A percentile compares a stretch with the other conserved stretches of the same genome.
Evolutionary conservation across 2,888 invertebrate species (phyloP).

Genomic region (Lasioglossum malachurum): DNA sequence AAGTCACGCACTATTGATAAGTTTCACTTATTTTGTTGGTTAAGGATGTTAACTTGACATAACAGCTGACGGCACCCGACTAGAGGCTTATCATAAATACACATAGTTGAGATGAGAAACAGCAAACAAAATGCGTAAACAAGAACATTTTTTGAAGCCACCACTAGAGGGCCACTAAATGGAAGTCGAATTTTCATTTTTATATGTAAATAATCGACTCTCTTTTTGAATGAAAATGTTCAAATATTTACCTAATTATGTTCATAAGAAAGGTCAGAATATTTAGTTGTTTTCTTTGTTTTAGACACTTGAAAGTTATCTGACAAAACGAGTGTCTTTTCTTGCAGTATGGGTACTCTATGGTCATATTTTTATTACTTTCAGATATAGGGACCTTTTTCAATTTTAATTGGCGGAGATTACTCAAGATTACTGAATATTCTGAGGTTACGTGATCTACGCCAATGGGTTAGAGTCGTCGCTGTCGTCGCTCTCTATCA

Average conservation of each 20-base stretch:
- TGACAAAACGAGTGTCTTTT: neutral
- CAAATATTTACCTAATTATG: neutral
- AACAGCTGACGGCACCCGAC: slow-evolving; percentile 71
- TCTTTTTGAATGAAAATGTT: neutral
- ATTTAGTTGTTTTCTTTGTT: neutral
- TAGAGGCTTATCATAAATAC: slow-evolving; percentile 37
- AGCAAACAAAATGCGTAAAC: slow-evolving; percentile 18
- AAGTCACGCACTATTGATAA: slow-evolving; percentile 44
- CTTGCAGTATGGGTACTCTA: neutral
- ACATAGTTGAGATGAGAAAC: slow-evolving; percentile 44
- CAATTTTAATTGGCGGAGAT: neutral
- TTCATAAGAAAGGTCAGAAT: neutral
- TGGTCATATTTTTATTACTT: neutral
- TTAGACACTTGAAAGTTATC: neutral
- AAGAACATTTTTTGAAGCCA: neutral
- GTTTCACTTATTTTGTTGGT: slow-evolving; percentile 72
- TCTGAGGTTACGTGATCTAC: neutral
- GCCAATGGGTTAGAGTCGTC: neutral
- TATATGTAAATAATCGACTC: neutral
- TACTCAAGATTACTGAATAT: neutral
- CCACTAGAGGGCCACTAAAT: slow-evolving; percentile 18
- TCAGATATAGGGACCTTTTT: neutral
- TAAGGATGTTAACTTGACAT: slow-evolving; percentile 75
- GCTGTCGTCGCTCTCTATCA: neutral
- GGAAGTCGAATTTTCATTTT: neutral